These are phyloP conservation scores for Acronicta leporina DNA, from an alignment of 2,888 invertebrate species.

Conservation along the genomic window DNA sequence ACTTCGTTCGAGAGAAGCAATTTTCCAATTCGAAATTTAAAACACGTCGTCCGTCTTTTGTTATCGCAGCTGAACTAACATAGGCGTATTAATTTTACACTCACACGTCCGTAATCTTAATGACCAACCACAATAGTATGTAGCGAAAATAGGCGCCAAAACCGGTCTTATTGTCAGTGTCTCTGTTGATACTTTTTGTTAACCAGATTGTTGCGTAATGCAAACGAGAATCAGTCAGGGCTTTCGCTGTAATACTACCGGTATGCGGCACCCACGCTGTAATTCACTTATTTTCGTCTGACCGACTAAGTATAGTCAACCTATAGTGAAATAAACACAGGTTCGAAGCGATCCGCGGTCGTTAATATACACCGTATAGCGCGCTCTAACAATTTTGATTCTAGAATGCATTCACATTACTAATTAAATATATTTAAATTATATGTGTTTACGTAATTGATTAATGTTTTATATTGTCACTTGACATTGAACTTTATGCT, in stretches of 20 bases:
- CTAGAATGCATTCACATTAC: conserved; percentile 12
- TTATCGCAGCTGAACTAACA: conserved; percentile 80
- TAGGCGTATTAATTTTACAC: conserved; percentile 69
- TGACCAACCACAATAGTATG: conserved; percentile 70
- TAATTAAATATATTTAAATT: not conserved
- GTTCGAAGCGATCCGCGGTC: conserved; percentile 59
- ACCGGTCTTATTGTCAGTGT: conserved; percentile 72
- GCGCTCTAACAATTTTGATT: conserved; percentile 62
- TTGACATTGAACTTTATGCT: not conserved
- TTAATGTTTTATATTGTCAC: not conserved
- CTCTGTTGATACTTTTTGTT: conserved; percentile 61
- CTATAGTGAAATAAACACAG: conserved; percentile 63
- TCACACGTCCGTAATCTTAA: conserved; percentile 72
- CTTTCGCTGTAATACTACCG: conserved; percentile 75
- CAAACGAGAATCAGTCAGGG: conserved; percentile 61
- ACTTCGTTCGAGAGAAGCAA: conserved; percentile 33
- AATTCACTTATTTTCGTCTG: conserved; percentile 78
- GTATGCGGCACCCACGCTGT: conserved; percentile 66
- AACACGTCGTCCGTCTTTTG: conserved; percentile 76
- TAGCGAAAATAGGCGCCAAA: conserved; percentile 75
- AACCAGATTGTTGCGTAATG: conserved; percentile 68
- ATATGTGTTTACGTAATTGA: not conserved
- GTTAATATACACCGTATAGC: conserved; percentile 61
- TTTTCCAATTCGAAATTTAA: conserved; percentile 53
- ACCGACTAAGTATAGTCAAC: conserved; percentile 55